Evolutionary conservation across 2,888 invertebrate species (phyloP).

Genomic region (Epistrophe eligans): DNA sequence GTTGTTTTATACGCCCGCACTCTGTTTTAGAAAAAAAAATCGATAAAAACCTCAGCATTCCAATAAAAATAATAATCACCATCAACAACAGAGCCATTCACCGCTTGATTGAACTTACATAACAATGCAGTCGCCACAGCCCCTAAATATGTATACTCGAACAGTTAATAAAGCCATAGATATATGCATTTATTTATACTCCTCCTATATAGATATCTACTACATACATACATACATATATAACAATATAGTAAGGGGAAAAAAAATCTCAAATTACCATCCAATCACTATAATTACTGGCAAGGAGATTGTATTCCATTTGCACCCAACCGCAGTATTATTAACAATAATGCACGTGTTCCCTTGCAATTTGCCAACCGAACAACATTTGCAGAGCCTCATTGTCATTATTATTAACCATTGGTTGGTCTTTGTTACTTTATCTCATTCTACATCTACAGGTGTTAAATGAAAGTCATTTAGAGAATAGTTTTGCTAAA

Average conservation of each 20-base stretch:
- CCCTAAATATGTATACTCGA: constrained; percentile 20
- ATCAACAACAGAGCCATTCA: constrained; percentile 5
- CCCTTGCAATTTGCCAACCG: background rate
- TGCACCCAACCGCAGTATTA: constrained; percentile 47
- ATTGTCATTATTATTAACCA: constrained; percentile 28
- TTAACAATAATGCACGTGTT: constrained; percentile 68
- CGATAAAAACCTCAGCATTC: constrained; percentile 3
- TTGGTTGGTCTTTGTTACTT: constrained; percentile 40
- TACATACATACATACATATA: background rate
- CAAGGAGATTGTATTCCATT: constrained; percentile 54
- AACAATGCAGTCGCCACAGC: constrained; percentile 28
- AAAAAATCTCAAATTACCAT: constrained; percentile 67
- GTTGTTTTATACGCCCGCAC: background rate
- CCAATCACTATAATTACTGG: constrained; percentile 60
- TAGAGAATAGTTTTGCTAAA: background rate
- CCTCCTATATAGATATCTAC: background rate
- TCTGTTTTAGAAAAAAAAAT: background rate
- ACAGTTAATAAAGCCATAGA: background rate
- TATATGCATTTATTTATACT: background rate
- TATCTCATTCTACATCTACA: constrained; percentile 58
- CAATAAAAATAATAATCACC: constrained; percentile 10
- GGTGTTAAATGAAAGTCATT: constrained; percentile 45
- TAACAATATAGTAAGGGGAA: background rate
- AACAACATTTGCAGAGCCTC: constrained; percentile 12
- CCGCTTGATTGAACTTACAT: constrained; percentile 39